Conservation (phyloP, 2,797 vertebrate genomes). For the Saxicola maurus region DNA sequence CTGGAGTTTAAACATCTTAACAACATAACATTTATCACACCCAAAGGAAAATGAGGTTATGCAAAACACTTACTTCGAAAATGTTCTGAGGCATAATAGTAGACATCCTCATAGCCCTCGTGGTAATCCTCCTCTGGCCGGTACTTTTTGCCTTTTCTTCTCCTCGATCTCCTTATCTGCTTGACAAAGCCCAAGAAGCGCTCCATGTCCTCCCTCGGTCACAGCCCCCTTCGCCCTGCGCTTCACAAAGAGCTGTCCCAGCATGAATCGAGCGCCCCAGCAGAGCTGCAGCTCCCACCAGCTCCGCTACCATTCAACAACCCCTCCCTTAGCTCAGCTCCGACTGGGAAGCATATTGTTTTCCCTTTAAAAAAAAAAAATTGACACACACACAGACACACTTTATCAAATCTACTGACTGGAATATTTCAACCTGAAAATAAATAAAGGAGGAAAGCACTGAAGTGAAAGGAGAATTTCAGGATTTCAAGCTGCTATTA, state of each 20-base stretch:
- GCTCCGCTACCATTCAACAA: not conserved
- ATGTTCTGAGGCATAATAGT: constrained; percentile 93
- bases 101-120: constrained; percentile 97
- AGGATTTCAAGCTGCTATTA: not conserved
- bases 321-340: constrained; percentile 31
- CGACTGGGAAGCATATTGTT: constrained; percentile 5
- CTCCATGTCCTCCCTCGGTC: constrained; percentile 78
- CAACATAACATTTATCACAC: constrained; percentile 8
- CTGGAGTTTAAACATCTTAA: not conserved
- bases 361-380: not conserved
- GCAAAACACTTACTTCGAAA: constrained; percentile 83
- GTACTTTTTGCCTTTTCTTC: constrained; percentile 94
- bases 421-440: not conserved
- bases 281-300: not conserved
- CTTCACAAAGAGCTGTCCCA: constrained; percentile 40
- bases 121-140: constrained; percentile 96
- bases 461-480: not conserved
- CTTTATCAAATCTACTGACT: not conserved
- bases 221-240: constrained; percentile 12
- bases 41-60: constrained; percentile 8
- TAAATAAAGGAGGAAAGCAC: not conserved
- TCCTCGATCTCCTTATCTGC: constrained; percentile 87
- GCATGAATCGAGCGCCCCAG: constrained; percentile 25
- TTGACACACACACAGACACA: not conserved
- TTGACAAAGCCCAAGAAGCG: constrained; percentile 91